Base-by-base conservation (phyloP, 2,888 invertebrate genomes). In the Nipponacmea schrenckii region DNA sequence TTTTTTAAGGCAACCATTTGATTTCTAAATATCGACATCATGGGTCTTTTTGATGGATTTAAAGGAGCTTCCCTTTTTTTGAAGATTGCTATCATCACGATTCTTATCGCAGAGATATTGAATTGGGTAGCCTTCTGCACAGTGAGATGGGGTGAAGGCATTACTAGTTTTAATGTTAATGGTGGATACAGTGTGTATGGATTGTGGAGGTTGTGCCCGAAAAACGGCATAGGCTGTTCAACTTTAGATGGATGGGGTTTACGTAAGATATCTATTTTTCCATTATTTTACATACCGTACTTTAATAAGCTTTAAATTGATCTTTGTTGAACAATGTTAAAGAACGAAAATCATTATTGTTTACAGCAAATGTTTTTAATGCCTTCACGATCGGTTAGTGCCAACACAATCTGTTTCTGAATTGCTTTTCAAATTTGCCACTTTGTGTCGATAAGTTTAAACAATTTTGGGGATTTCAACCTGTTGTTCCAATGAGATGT, bases 71-170 rank as follows among this genome's bases (percentile, higher is more conserved):
- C 50, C 56, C 0, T 67, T 3, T 67, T 48, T 31, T 14, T 39
- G 15, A 67, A 50, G 50, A 50, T 67, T 17, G 67, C 67, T 2
- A 17, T 67, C 50, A 50, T 67, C 26, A 56, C 27, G 17, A 50
- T 67, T 15, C 17, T 24, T 15, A 26, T 67, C 31, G 50, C 67
- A 5, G 24, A 46, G 27, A 2, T 20, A 8, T 14, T 27, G 15
- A 56, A 56, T 39, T 67, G 67, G 67, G 10, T 50, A 7, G 50
- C 67, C n/a, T 67, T 46, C 67, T 48, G 48, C 67, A 67, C 67
- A 14, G 50, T 56, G 7, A 50, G 27, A 27, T 67, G 67, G 67
- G 67, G 67, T 14, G 39, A 39, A 39, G 39, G 39, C 39, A 39
- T 14, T 10, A 66, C 17, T 67, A 0, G 0, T 12, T 14, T 24